These are phyloP conservation scores for Patella ulyssiponensis DNA, from an alignment of 2,888 invertebrate genomes.

Conservation along the genomic window DNA sequence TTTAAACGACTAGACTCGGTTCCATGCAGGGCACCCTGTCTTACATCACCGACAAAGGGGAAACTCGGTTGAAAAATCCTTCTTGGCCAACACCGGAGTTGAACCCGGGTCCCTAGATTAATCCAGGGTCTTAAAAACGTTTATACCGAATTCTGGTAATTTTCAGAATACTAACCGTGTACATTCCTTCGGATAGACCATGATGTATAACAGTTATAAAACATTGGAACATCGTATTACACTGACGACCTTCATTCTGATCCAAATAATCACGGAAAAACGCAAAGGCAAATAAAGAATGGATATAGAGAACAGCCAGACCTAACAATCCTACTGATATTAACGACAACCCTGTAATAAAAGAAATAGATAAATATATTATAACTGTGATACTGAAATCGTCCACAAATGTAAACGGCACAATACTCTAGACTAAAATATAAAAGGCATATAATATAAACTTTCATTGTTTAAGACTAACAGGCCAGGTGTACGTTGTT, in stretches of 20 bases:
- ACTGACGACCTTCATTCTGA: slow-evolving; percentile 49
- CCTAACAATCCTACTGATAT: slow-evolving; percentile 66
- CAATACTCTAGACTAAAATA: neutral
- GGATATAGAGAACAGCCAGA: slow-evolving; percentile 65
- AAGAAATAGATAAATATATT: neutral
- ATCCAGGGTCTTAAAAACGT: no score
- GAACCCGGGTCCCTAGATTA: no score
- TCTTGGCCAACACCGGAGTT: no score
- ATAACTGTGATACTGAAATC: no score
- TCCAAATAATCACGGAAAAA: slow-evolving; percentile 55
- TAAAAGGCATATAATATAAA: neutral
- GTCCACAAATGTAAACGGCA: no score
- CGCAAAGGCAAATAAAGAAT: slow-evolving; percentile 64
- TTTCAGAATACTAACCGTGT: slow-evolving; percentile 50
- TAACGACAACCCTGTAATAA: slow-evolving; percentile 64
- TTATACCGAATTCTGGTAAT: no score
- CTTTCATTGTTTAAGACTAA: no score
- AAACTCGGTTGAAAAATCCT: no score
- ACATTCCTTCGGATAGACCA: slow-evolving; percentile 63
- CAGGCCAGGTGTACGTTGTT: no score
- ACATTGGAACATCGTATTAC: slow-evolving; percentile 65
- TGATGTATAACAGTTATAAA: slow-evolving; percentile 65
- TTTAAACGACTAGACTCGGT: no score
- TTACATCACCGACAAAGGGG: no score
- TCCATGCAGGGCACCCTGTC: no score